Evolutionary conservation across 2,113 vertebrate species (phyloP).

Genomic region (Tichodroma muraria): DNA sequence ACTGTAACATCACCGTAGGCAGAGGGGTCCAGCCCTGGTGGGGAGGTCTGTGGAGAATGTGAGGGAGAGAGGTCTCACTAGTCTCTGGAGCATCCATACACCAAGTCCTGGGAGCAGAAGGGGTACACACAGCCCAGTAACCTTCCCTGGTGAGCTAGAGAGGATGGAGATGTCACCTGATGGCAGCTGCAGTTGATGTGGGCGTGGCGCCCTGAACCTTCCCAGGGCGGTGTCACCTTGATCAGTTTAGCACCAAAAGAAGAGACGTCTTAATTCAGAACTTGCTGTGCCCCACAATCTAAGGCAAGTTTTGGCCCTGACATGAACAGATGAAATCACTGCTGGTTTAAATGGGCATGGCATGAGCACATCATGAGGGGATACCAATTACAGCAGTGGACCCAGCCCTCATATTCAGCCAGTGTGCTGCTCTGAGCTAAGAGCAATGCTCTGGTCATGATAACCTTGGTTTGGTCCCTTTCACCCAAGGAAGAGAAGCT

Average conservation of each 20-base stretch:
- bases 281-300: neutral
- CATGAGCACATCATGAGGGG: accelerated
- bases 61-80: neutral
- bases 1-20: neutral
- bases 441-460: neutral
- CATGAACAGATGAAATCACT: neutral
- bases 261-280: neutral
- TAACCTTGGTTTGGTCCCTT: neutral
- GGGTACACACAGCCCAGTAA: accelerated
- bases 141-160: neutral
- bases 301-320: neutral
- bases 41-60: neutral
- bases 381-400: neutral
- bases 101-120: neutral
- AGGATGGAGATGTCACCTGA: neutral
- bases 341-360: neutral
- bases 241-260: neutral
- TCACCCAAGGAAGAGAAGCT: neutral
- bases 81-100: accelerated
- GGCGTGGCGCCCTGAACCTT: neutral
- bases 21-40: neutral
- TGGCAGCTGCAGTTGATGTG: neutral
- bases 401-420: neutral
- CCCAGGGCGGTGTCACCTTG: neutral
- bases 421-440: neutral